phyloP scores from a whole-genome alignment of 2,113 vertebrate genomes.

The Ardeotis arabs region DNA sequence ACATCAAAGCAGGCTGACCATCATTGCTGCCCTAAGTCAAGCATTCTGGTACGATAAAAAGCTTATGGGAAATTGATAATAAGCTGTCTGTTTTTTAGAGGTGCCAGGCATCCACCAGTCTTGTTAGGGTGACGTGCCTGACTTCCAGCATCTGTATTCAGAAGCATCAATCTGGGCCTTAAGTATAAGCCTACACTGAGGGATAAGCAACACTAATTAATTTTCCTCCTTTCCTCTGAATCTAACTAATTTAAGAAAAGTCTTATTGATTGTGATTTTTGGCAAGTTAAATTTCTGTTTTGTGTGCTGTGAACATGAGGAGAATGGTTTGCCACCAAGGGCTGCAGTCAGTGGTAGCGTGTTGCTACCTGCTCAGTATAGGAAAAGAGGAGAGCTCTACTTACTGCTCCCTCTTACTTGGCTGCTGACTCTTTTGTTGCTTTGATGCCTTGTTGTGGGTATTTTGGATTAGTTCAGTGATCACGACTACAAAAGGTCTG shows the following conservation, averaged over 20 bases:
- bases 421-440: neutral
- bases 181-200: neutral
- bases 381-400: neutral
- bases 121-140: neutral
- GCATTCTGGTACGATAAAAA: neutral
- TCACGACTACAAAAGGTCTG: neutral
- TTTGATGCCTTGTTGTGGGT: neutral
- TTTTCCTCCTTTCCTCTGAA: neutral
- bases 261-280: neutral
- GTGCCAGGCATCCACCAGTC: neutral
- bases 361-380: rapidly evolving
- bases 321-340: neutral
- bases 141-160: neutral
- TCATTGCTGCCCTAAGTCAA: neutral
- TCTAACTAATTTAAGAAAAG: neutral
- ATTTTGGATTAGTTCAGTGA: neutral
- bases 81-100: neutral
- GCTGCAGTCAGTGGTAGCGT: neutral
- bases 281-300: neutral
- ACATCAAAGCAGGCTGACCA: neutral
- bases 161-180: neutral
- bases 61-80: neutral
- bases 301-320: neutral
- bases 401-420: neutral
- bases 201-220: neutral